Evolutionary conservation across 1,140 invertebrate genomes (phyloP).

Genomic region (Anthonomus grandis): DNA sequence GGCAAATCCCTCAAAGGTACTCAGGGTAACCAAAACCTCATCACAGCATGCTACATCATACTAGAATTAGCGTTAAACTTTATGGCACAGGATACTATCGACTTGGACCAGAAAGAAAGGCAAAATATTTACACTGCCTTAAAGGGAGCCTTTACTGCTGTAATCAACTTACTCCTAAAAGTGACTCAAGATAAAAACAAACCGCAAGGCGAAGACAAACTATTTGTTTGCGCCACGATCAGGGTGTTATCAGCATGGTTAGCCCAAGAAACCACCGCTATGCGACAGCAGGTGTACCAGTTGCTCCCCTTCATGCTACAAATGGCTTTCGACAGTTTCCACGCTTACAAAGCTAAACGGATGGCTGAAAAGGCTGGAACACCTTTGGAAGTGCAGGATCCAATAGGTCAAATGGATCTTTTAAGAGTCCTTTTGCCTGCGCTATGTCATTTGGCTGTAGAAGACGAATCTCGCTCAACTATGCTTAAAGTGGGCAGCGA

Average conservation of each 20-base stretch:
- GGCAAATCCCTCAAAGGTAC: conserved; percentile 78
- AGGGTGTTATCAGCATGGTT: conserved; percentile 83
- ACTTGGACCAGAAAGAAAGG: conserved; percentile 85
- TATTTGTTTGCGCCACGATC: conserved; percentile 79
- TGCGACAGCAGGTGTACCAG: conserved; percentile 77
- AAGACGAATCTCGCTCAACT: conserved; percentile 80
- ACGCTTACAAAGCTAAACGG: conserved; percentile 62
- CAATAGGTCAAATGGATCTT: conserved; percentile 66
- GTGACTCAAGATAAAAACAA: conserved; percentile 69
- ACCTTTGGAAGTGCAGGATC: conserved; percentile 55
- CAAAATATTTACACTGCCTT: conserved; percentile 85
- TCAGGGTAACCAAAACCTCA: conserved; percentile 68
- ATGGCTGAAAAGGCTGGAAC: conserved; percentile 62
- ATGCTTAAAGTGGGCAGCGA: conserved; percentile 76
- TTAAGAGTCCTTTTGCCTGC: conserved; percentile 80
- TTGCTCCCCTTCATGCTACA: conserved; percentile 75
- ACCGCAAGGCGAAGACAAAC: conserved; percentile 59
- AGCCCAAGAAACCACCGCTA: conserved; percentile 86
- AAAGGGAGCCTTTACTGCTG: conserved; percentile 83
- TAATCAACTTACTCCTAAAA: conserved; percentile 70
- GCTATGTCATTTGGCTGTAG: conserved; percentile 84
- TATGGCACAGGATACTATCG: conserved; percentile 75
- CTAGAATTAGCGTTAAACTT: conserved; percentile 78
- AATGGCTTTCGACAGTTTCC: conserved; percentile 78
- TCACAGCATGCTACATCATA: conserved; percentile 80